A percentile compares a stretch with the other conserved stretches of the same genome.
Evolutionary conservation across 2,113 vertebrate species (phyloP).

Genomic region (Oryzias curvinotus): DNA sequence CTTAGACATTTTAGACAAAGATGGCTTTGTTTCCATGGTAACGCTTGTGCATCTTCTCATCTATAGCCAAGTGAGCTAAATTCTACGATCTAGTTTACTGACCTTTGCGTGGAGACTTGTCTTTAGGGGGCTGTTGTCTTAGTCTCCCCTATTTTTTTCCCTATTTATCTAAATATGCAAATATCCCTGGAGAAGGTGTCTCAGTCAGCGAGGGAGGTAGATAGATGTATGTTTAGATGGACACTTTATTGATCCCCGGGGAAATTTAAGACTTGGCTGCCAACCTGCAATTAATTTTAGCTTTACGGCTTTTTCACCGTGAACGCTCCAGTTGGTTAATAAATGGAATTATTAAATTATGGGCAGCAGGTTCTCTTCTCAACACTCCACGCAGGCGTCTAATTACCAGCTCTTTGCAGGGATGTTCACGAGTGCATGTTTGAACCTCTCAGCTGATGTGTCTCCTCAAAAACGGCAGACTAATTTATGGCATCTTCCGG

Average conservation of each 20-base stretch:
- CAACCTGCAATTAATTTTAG: slow-evolving; percentile 10
- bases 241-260: slow-evolving; percentile 2
- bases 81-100: background rate
- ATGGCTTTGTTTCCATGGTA: too few relatives aligned
- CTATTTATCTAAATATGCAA: background rate
- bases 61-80: background rate
- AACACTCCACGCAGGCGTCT: background rate
- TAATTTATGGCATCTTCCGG: slow-evolving; percentile 48
- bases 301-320: slow-evolving; percentile 10
- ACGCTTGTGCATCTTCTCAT: background rate
- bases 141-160: background rate
- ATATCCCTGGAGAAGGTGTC: background rate
- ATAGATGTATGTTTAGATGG: background rate
- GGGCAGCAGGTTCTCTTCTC: rapidly evolving
- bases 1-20: too few relatives aligned
- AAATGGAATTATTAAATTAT: background rate
- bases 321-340: slow-evolving; percentile 1
- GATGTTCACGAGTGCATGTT: background rate
- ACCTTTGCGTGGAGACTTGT: background rate
- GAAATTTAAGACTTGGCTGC: slow-evolving; percentile 11
- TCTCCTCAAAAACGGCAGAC: slow-evolving; percentile 15
- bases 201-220: background rate
- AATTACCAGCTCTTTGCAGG: background rate
- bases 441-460: background rate
- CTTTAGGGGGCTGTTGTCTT: background rate